Evolutionary conservation across 2,888 invertebrate genomes (phyloP), one percentile per base, ranked within the genome.

Genomic region (Scaptomyza caliginosa): DNA sequence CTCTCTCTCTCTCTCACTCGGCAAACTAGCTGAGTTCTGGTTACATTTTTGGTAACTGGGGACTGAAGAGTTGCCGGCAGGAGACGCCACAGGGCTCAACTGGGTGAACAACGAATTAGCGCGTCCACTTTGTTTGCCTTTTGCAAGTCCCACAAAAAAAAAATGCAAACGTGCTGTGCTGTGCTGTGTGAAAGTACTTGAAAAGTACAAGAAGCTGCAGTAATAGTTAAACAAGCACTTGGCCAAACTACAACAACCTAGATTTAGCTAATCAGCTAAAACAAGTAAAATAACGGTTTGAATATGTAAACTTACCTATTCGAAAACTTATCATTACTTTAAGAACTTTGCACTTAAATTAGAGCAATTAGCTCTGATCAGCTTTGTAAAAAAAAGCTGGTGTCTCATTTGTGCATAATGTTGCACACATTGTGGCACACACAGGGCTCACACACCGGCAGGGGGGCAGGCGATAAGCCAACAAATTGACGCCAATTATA

Each of bases 91-190:
- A n/a, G 17, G 74, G 59, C 74, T 68, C 58, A 77, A 74, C 54
- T 63, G 78, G 86, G 78, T 71, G 86, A 50, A 42, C 77, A 62
- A 64, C 58, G 78, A 84, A 86, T 80, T 86, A 80, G 78, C 85
- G 80, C 81, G 57, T 80, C 73, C 55, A 57, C 51, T 76, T 45
- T 76, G 73, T 72, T 64, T 62, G 64, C 73, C 57, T 62, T 60
- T 43, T 28, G 59, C 63, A 51, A 50, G 52, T 39, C 71, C 11
- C 26, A 17, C n/a, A n/a, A n/a, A n/a, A n/a, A n/a, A n/a, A 43
- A 60, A 21, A 13, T 10, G 30, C 10, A 28, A 10, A 13, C 26
- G 17, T 21, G 28, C 13, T 11, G 19, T 4, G 32, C 3, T 23
- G 6, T n/a, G n/a, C n/a, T n/a, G n/a, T n/a, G 36, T 17, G 11